Evolutionary conservation across 64 coral and sea anemone genomes (phyloP), one percentile per base, ranked within the genome.

Genomic region (Platygyra sinensis): DNA sequence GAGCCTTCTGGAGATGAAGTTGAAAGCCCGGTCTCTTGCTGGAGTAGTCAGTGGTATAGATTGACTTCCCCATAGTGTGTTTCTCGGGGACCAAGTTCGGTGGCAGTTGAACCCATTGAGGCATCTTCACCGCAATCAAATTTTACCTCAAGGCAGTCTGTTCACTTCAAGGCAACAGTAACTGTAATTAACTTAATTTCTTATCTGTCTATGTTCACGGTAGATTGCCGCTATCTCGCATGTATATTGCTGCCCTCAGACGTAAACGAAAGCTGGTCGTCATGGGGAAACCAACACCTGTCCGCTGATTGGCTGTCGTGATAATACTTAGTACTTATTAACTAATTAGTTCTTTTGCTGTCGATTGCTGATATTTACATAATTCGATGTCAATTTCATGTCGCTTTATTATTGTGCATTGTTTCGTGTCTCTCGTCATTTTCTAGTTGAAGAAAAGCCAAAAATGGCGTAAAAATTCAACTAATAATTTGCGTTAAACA

Each of bases 31-130:
- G 95, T 72, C 95, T 60, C 86, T 74, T 94, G 25, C 91, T 88
- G 14, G 78, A 94, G 82, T 80, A 96, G 5, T 96, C 95, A 20
- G 95, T 96, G 31, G 82, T 81, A 29, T 96, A 96, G 15, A 96
- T 96, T 31, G 95, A 88, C 42, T 96, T 96, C 16, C 95, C 95
- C 33, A 74, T 83, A 1, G 95, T 96, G 29, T 86, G 73, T 50
- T 93, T 88, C 51, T 83, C 91, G 20, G 92, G 95, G 22, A 96
- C 76, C 2, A 96, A 75, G 62, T 96, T 96, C 39, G 95, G 95
- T 52, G 95, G 95, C 17, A 96, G 75, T 69, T 94, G 89, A 15
- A 94, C 76, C 95, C 95, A 96, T 60, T 94, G 95, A 16, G 95
- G 92, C 88, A 92, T 92, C 63, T 52, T 79, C 10, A 75, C 2